These are phyloP conservation scores for Chydorus sphaericus DNA, from an alignment of 2,888 invertebrate genomes.

Conservation along the genomic window DNA sequence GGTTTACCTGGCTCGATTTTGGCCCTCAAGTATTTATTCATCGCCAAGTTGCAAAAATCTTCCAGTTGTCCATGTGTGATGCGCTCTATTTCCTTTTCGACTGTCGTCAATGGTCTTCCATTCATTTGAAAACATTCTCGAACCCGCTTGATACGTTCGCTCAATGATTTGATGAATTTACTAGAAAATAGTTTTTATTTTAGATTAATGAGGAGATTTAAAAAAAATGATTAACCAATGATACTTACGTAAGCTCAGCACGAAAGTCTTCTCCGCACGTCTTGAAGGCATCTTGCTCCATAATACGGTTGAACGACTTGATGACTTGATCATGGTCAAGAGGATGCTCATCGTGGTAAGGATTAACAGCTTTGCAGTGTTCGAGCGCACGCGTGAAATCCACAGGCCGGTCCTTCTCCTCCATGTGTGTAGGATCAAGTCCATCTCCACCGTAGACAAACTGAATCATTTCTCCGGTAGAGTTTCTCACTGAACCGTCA, in stretches of 20 bases:
- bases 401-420: constrained; percentile 73
- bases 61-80: constrained; percentile 53
- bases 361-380: constrained; percentile 60
- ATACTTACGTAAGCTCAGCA: constrained; percentile 52
- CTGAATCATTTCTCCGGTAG: constrained; percentile 84
- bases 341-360: constrained; percentile 51
- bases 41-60: constrained; percentile 62
- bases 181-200: constrained; percentile 27
- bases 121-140: constrained; percentile 18
- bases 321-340: constrained; percentile 37
- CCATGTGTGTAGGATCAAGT: constrained; percentile 86
- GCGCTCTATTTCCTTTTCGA: constrained; percentile 36
- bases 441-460: constrained; percentile 90
- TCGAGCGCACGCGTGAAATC: constrained; percentile 70
- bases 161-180: constrained; percentile 37
- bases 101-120: constrained; percentile 16
- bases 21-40: constrained; percentile 73
- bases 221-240: too few species aligned
- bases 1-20: constrained; percentile 64
- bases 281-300: constrained; percentile 32
- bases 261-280: constrained; percentile 53
- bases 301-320: constrained; percentile 29
- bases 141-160: constrained; percentile 24
- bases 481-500: constrained; percentile 88
- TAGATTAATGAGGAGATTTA: too few species aligned